Evolutionary conservation across 2,888 invertebrate species (phyloP), one percentile per base, ranked within the genome.

Genomic region (Malachius bipustulatus): DNA sequence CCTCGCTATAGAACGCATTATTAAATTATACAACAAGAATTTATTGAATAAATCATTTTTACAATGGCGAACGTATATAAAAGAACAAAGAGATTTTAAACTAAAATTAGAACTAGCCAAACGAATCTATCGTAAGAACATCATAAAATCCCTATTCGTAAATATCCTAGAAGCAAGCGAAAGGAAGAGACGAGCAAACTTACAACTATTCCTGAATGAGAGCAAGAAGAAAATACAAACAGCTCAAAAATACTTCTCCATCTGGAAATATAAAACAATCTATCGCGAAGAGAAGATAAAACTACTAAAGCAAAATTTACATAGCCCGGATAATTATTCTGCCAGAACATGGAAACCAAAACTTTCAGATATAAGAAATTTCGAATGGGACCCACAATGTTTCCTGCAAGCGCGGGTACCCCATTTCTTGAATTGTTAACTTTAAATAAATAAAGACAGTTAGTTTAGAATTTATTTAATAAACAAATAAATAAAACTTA

Each of bases 211-310:
- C n/a, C 41, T 48, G 8, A 43, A 41, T 10, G 35, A 11, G 11
- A 43, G 34, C 6, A 39, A 34, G 28, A 38, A 41, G 14, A 41
- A 34, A 16, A 34, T 47, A 11, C 38, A 44, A 29, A 42, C 34
- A 11, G 43, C 46, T 8, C 44, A 46, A 29, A 56, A 54, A 42
- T 56, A 54, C 45, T 46, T 47, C 14, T 43, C 44, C 35, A 48
- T 47, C 26, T 55, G 56, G 56, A 56, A 51, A 36, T 40, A 36
- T 26, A 50, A 46, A 38, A 39, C 41, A 2, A 32, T 47, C 31
- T 42, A 46, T 31, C 40, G 39, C 35, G 26, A 38, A 26, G 16
- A 14, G 6, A 19, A 19, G n/a, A 19, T 11, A 6, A 28, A 11
- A n/a, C 11, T 11, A 9, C n/a, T 6, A 28, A 28, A 28, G 29